Conservation (phyloP, 1,140 invertebrate species). For the Listronotus bonariensis region DNA sequence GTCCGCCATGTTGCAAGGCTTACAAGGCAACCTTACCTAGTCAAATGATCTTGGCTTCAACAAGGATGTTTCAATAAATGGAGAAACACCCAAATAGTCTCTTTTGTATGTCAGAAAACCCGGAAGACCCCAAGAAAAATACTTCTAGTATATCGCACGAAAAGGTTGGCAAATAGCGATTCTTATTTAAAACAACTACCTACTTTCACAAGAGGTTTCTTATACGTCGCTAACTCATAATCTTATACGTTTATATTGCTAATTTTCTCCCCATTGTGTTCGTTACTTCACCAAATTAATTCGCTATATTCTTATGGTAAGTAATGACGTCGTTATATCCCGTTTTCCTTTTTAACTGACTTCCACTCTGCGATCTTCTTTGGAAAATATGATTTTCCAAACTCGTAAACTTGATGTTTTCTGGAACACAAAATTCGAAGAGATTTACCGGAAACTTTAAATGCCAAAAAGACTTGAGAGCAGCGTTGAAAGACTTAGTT, state of each 20-base stretch:
- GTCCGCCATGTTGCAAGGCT: too few relatives aligned
- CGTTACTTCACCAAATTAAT: constrained; percentile 18
- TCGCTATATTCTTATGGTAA: constrained; percentile 18
- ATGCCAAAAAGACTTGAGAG: constrained; percentile 2
- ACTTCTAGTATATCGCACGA: too few relatives aligned
- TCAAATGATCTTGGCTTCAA: too few relatives aligned
- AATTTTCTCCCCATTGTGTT: constrained; percentile 2
- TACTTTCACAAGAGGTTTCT: not conserved
- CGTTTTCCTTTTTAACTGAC: constrained; percentile 5
- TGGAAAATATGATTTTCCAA: constrained; percentile 9
- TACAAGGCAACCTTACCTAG: too few relatives aligned
- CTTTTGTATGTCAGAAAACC: too few relatives aligned
- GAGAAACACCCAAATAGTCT: too few relatives aligned
- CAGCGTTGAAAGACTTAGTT: not conserved
- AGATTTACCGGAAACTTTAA: constrained; percentile 9
- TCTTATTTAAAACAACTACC: too few relatives aligned
- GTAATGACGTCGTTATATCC: constrained; percentile 9
- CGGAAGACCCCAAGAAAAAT: too few relatives aligned
- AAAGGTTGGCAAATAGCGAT: too few relatives aligned
- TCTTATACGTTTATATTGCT: constrained; percentile 3
- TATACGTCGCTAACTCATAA: not conserved
- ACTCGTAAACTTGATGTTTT: constrained; percentile 8
- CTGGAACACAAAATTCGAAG: constrained; percentile 7
- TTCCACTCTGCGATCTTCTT: not conserved
- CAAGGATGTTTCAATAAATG: too few relatives aligned